Conservation (phyloP, 2,888 invertebrate species). For the Lasius fuliginosus region DNA sequence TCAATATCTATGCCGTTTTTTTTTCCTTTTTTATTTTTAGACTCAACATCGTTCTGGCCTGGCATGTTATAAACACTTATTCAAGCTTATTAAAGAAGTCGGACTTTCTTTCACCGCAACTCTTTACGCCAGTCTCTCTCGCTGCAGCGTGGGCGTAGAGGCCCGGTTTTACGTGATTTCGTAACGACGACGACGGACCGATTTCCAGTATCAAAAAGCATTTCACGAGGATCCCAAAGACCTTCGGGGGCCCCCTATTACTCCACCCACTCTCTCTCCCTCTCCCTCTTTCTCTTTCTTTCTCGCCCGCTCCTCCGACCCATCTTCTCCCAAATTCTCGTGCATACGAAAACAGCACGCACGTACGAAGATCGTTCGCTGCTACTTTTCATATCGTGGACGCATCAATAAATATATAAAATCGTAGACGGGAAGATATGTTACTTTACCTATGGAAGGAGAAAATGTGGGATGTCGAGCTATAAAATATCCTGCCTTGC, state of each 20-base stretch:
- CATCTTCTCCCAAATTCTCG: background rate
- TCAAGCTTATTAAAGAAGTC: slow-evolving; percentile 70
- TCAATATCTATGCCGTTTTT: background rate
- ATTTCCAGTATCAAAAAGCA: slow-evolving; percentile 76
- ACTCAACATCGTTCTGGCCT: slow-evolving; percentile 34
- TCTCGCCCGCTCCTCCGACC: background rate
- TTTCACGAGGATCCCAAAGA: slow-evolving; percentile 70
- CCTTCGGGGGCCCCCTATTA: slow-evolving; percentile 56
- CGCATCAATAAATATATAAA: slow-evolving; percentile 2
- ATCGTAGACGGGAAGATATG: background rate
- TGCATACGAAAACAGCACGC: slow-evolving; percentile 12
- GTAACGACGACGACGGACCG: slow-evolving; percentile 73
- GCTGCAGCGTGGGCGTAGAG: slow-evolving; percentile 76
- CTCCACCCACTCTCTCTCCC: background rate
- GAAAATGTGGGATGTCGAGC: background rate
- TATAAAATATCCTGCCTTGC: background rate
- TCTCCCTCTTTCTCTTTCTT: background rate
- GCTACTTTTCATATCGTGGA: slow-evolving; percentile 16
- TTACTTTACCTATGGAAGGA: background rate
- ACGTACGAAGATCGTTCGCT: background rate
- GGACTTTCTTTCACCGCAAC: slow-evolving; percentile 75
- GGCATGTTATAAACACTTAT: slow-evolving; percentile 61
- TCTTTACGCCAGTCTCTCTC: slow-evolving; percentile 52
- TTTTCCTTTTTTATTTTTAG: background rate
- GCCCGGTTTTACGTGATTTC: slow-evolving; percentile 80